Conservation (phyloP, 1,140 invertebrate species). For the Oedothorax gibbosus region DNA sequence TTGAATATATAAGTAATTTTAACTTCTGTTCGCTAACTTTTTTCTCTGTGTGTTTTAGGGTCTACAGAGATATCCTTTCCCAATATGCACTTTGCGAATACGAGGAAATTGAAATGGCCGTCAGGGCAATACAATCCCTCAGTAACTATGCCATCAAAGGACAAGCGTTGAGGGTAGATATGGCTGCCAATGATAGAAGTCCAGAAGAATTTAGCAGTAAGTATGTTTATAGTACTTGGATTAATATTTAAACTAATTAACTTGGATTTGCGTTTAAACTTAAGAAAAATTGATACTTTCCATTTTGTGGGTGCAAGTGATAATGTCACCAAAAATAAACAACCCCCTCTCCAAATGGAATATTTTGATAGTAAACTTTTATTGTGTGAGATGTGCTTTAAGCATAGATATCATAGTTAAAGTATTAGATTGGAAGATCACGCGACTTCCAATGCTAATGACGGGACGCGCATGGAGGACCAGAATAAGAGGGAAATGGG, state of each 20-base stretch:
- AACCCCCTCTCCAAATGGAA: neutral
- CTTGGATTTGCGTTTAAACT: neutral
- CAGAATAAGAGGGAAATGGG: no score
- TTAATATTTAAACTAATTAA: neutral
- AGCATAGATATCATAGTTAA: no score
- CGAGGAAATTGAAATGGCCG: conserved; percentile 96
- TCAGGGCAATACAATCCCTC: conserved; percentile 97
- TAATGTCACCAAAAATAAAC: neutral
- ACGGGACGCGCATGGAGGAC: no score
- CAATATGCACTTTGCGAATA: conserved; percentile 99
- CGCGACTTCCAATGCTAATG: no score
- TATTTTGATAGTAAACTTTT: neutral
- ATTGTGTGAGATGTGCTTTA: neutral
- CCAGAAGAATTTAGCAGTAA: conserved; percentile 88
- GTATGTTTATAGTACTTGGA: neutral
- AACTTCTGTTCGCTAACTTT: neutral
- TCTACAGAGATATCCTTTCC: conserved; percentile 93
- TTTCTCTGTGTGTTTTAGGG: neutral
- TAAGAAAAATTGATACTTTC: neutral
- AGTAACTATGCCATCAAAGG: conserved; percentile 98
- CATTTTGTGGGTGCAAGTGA: neutral
- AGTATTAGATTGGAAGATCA: no score
- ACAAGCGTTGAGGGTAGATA: conserved; percentile 92
- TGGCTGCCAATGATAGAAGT: conserved; percentile 97
- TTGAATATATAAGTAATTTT: neutral